Percentiles rank a stretch among this genome's conserved stretches.
phyloP scores from a whole-genome alignment of 1,140 invertebrate species.

The Gryon sp. region DNA sequence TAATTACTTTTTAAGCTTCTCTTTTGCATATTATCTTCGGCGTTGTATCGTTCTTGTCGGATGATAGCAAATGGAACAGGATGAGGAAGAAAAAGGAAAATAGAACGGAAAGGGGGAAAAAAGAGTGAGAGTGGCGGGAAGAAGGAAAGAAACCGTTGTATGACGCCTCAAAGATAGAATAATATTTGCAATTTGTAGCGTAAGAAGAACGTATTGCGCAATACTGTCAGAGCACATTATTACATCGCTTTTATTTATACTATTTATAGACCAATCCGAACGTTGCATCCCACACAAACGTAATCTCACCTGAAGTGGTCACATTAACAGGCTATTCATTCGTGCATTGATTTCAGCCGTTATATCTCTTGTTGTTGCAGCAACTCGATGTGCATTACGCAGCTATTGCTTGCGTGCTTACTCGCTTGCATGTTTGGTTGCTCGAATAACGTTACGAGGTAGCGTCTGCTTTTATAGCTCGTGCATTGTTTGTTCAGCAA shows the following conservation, averaged over 20 bases:
- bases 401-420: conserved; percentile 47
- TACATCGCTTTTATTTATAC: conserved; percentile 64
- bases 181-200: conserved; percentile 59
- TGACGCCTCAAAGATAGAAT: too few relatives aligned
- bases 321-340: conserved; percentile 64
- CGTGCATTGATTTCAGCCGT: conserved; percentile 60
- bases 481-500: conserved; percentile 47
- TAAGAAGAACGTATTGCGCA: conserved; percentile 27
- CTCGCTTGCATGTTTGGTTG: conserved; percentile 51
- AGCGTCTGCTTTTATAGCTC: conserved; percentile 57
- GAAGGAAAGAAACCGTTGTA: conserved; percentile 48
- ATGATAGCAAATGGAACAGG: conserved; percentile 22
- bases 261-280: conserved; percentile 43
- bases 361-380: conserved; percentile 17
- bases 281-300: conserved; percentile 46
- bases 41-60: conserved; percentile 52
- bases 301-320: conserved; percentile 65
- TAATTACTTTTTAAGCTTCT: conserved; percentile 80
- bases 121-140: not conserved
- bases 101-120: conserved; percentile 1
- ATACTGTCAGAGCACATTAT: conserved; percentile 60
- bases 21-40: conserved; percentile 77
- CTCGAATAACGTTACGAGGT: conserved; percentile 60
- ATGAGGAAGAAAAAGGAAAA: too few relatives aligned
- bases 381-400: conserved; percentile 41